phyloP scores from a whole-genome alignment of 1,140 invertebrate genomes.

The Caerostris extrusa region DNA sequence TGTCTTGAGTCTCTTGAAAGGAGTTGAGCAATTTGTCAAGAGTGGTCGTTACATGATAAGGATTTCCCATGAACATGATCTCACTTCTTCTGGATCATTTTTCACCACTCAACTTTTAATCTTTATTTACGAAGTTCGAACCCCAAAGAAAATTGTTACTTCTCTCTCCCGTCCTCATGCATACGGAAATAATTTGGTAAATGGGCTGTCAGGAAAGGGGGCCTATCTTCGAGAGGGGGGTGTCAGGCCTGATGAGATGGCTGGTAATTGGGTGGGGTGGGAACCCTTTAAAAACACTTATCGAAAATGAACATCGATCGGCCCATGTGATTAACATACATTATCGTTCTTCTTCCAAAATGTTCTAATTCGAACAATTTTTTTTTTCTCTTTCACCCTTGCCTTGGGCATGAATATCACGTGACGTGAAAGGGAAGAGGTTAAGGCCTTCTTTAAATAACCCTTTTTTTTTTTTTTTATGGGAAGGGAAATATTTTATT shows the following conservation, averaged over 20 bases:
- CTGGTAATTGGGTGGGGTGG: neutral
- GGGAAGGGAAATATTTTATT: conserved; percentile 43
- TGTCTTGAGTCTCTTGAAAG: too few relatives aligned
- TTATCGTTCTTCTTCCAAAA: conserved; percentile 23
- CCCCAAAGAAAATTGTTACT: neutral
- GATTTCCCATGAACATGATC: neutral
- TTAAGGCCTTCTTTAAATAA: conserved; percentile 8
- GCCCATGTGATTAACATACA: conserved; percentile 67
- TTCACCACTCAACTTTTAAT: conserved; percentile 11
- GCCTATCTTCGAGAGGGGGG: neutral
- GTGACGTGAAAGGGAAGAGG: conserved; percentile 3
- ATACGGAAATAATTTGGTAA: conserved; percentile 33
- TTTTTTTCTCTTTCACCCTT: conserved; percentile 15
- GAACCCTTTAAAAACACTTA: conserved; percentile 68
- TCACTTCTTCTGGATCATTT: neutral
- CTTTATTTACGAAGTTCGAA: conserved; percentile 22
- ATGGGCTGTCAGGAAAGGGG: neutral
- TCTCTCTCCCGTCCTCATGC: neutral
- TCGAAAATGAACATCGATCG: conserved; percentile 63
- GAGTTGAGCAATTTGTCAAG: too few relatives aligned
- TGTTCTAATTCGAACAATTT: conserved; percentile 26
- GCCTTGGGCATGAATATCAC: conserved; percentile 15
- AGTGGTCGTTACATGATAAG: too few relatives aligned
- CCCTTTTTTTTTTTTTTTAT: conserved; percentile 1
- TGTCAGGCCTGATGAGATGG: conserved; percentile 1